phyloP scores from a whole-genome alignment of 2,888 invertebrate genomes.

The Sminthurides aquaticus region DNA sequence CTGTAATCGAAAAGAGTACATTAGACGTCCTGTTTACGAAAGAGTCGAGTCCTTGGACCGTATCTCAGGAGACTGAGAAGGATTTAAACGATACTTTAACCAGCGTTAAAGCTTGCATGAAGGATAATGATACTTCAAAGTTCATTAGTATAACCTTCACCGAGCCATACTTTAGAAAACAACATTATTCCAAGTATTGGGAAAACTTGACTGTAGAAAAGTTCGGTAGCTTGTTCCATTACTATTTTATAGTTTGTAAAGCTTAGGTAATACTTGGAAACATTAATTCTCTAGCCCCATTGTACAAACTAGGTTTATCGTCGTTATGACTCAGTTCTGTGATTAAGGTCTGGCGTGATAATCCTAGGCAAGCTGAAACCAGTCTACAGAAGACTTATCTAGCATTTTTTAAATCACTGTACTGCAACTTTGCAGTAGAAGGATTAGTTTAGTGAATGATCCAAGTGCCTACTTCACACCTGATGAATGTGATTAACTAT shows the following conservation, averaged over 20 bases:
- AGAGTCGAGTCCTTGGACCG: constrained; percentile 22
- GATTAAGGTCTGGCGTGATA: too few relatives aligned
- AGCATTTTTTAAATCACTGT: too few relatives aligned
- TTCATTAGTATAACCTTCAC: constrained; percentile 26
- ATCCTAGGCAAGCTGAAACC: too few relatives aligned
- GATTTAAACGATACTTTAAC: constrained; percentile 18
- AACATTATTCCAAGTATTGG: constrained; percentile 25
- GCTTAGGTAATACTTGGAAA: background rate
- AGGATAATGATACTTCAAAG: constrained; percentile 11
- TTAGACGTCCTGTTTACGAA: constrained; percentile 25
- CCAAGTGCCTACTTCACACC: too few relatives aligned
- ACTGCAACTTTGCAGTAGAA: too few relatives aligned
- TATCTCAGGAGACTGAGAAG: constrained; percentile 18
- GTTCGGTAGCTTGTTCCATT: constrained; percentile 27
- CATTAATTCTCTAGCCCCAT: too few relatives aligned
- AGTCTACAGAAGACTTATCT: too few relatives aligned
- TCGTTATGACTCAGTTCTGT: too few relatives aligned
- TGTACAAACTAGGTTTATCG: too few relatives aligned
- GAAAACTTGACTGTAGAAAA: constrained; percentile 15
- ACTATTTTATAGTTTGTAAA: constrained; percentile 26
- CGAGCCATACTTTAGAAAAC: constrained; percentile 26
- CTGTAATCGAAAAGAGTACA: constrained; percentile 24
- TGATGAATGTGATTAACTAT: too few relatives aligned
- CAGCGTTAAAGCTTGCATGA: constrained; percentile 17
- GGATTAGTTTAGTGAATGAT: too few relatives aligned